These are phyloP conservation scores for Bombylius discolor DNA, from an alignment of 2,888 invertebrate genomes.

Conservation along the genomic window DNA sequence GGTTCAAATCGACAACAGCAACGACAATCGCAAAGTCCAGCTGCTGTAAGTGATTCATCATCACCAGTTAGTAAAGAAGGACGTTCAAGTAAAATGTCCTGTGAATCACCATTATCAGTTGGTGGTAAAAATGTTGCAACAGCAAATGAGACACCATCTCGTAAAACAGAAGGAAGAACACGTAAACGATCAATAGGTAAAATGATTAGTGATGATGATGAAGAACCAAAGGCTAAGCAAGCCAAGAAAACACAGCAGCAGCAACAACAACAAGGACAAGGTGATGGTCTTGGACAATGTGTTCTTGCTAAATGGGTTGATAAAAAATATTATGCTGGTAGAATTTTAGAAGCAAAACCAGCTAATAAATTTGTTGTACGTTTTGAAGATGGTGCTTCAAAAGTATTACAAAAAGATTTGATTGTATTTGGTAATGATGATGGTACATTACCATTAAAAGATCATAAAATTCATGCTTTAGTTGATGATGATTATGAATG, in stretches of 20 bases:
- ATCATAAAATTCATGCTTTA: constrained; percentile 43
- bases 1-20: background rate
- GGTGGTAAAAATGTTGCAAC: background rate
- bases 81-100: background rate
- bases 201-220: constrained; percentile 14
- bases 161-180: background rate
- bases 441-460: constrained; percentile 37
- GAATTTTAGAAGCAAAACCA: constrained; percentile 43
- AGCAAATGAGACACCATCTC: background rate
- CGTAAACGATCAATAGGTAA: constrained; percentile 12
- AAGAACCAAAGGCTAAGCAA: constrained; percentile 15
- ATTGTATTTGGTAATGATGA: constrained; percentile 44
- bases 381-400: constrained; percentile 50
- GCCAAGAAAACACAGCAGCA: constrained; percentile 7
- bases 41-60: background rate
- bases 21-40: constrained; percentile 10
- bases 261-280: constrained; percentile 4
- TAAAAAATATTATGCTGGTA: constrained; percentile 52
- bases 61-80: constrained; percentile 1
- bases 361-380: constrained; percentile 47
- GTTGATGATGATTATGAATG: constrained; percentile 44
- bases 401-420: constrained; percentile 46
- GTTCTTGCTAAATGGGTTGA: constrained; percentile 58
- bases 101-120: background rate
- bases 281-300: constrained; percentile 20